A percentile compares a stretch with the other conserved stretches of the same genome.
These are phyloP conservation scores for Anguilla rostrata DNA, from an alignment of 2,113 vertebrate genomes.

Conservation along the genomic window DNA sequence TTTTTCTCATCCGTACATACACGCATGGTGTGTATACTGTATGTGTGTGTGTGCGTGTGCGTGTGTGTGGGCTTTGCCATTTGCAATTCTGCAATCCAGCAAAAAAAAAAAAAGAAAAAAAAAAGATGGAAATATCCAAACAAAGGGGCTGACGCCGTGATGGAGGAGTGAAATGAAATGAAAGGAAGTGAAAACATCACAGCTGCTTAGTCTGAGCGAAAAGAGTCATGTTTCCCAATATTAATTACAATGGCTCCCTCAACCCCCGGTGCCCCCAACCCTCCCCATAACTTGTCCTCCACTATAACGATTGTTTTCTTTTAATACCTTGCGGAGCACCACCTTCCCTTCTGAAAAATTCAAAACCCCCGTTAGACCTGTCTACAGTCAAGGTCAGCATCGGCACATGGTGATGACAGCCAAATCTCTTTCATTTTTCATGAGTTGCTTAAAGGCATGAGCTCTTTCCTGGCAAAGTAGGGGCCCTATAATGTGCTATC, in stretches of 20 bases:
- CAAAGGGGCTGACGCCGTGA: not conserved
- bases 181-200: slow-evolving; percentile 8
- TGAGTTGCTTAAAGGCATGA: slow-evolving; percentile 63
- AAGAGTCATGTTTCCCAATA: slow-evolving; percentile 31
- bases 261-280: not conserved
- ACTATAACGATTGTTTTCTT: slow-evolving; percentile 47
- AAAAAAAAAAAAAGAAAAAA: slow-evolving; percentile 27
- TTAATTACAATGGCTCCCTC: slow-evolving; percentile 43
- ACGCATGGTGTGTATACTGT: too few species aligned
- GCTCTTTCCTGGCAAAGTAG: slow-evolving; percentile 50
- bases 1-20: too few species aligned
- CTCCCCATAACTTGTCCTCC: slow-evolving; percentile 28
- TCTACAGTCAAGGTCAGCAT: slow-evolving; percentile 61
- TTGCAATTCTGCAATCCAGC: slow-evolving; percentile 42
- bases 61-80: slow-evolving; percentile 33
- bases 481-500: slow-evolving; percentile 48
- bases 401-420: slow-evolving; percentile 53
- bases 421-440: slow-evolving; percentile 64
- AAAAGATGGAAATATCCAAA: not conserved
- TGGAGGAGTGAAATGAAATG: slow-evolving; percentile 23
- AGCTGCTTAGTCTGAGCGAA: not conserved
- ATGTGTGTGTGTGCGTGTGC: too few species aligned
- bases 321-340: slow-evolving; percentile 51
- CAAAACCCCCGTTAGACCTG: slow-evolving; percentile 52
- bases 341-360: slow-evolving; percentile 59